phyloP scores from a whole-genome alignment of 2,113 vertebrate genomes.

The Boulengerochromis microlepis region DNA sequence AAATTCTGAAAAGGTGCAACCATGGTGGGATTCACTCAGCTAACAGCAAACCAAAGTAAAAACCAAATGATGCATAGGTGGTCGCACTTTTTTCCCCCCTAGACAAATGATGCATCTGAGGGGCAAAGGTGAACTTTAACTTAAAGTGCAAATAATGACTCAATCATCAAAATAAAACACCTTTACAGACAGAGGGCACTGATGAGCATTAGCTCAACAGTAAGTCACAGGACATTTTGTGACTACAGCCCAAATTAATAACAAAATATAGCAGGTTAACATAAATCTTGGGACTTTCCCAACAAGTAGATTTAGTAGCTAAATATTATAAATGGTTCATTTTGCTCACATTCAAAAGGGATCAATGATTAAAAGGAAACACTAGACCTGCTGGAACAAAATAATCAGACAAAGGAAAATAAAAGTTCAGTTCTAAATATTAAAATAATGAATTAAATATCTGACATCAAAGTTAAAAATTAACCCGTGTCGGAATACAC shows the following conservation, averaged over 20 bases:
- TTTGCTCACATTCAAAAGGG: constrained; percentile 32
- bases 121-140: neutral
- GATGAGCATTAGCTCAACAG: neutral
- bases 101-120: neutral
- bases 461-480: constrained; percentile 7
- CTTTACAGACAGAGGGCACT: neutral
- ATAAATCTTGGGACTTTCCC: neutral
- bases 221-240: neutral
- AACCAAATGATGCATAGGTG: neutral
- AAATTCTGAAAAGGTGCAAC: neutral
- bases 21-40: neutral
- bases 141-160: constrained; percentile 51
- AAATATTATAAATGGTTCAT: neutral
- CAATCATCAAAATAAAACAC: constrained; percentile 24
- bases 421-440: constrained; percentile 34
- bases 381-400: neutral
- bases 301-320: neutral
- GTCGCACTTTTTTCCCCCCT: neutral
- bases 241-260: neutral
- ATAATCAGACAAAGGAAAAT: neutral
- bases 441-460: constrained; percentile 38
- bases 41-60: neutral
- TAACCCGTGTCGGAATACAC: constrained; percentile 6
- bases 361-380: neutral
- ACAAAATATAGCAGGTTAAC: constrained; percentile 1